phyloP scores from a whole-genome alignment of 2,113 vertebrate genomes.

The Ailuropoda melanoleuca region DNA sequence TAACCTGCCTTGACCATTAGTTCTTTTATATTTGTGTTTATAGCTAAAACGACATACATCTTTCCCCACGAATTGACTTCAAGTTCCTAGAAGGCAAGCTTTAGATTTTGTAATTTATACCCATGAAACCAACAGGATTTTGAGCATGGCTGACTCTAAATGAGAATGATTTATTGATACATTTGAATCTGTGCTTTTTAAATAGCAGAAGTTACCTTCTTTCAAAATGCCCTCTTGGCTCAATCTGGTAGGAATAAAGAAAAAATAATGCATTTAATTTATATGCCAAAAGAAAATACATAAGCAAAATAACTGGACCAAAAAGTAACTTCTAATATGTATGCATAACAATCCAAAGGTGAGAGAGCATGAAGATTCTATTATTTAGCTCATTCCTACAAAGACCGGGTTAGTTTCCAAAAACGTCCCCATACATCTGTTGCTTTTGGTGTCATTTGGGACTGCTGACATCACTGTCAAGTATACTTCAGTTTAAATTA shows the following conservation, averaged over 20 bases:
- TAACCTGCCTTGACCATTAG: background rate
- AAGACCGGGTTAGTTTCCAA: background rate
- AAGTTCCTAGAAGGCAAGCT: slow-evolving; percentile 12
- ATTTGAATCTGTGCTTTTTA: slow-evolving; percentile 31
- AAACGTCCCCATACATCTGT: background rate
- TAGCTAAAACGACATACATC: background rate
- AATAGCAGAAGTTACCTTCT: slow-evolving; percentile 17
- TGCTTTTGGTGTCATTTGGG: slow-evolving; percentile 4
- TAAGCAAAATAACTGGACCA: background rate
- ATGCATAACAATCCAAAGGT: background rate
- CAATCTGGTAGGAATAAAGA: background rate
- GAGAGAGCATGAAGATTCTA: background rate
- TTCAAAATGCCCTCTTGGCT: background rate
- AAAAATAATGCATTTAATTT: slow-evolving; percentile 6
- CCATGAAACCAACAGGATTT: background rate
- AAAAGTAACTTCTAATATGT: background rate
- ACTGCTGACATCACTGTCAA: slow-evolving; percentile 21
- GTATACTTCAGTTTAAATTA: slow-evolving; percentile 18
- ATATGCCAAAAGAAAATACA: background rate
- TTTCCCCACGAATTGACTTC: background rate
- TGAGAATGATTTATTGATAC: background rate
- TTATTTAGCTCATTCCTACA: background rate
- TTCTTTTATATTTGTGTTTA: slow-evolving; percentile 1
- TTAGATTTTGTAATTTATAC: background rate
- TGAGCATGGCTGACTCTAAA: background rate